Base-by-base conservation (phyloP, 1,140 invertebrate species). In the Drosophila navojoa region DNA sequence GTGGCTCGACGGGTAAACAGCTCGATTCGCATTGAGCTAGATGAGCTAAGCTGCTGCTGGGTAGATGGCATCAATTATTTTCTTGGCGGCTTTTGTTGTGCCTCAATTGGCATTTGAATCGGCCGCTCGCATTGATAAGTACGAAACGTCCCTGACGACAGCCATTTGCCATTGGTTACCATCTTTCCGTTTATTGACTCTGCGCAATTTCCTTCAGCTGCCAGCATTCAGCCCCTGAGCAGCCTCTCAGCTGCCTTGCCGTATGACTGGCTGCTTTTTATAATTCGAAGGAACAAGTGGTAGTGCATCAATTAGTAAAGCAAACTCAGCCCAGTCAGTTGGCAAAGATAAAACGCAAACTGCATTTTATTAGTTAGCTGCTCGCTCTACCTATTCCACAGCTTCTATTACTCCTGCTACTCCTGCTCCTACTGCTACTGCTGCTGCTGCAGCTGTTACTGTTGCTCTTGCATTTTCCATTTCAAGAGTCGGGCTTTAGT, bases 291-390 rank as follows among this genome's bases (percentile, higher is more conserved):
- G 60, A 0, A 87, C 76, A 87, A 79, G 71, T 71, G 82, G 78
- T 69, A 76, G 82, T 82, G 82, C 82, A 87, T 86, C 82, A 86
- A 86, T 86, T 86, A 86, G 82, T 81, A 76, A 82, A 89, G 82
- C 73, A 87, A 87, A 89, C 84, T 81, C 76, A 84, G 59, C 67
- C 67, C 84, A 84, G 66, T 87, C 76, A 84, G 66, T 61, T 77
- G 79, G 70, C 72, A 87, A 87, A 87, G 71, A 81, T 63, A 72
- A 76, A 78, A 76, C 15, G 82, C 75, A 81, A 77, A 75, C 80
- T 76, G 68, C 69, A 61, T 67, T 67, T 61, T 76, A 66, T 76
- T 47, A 47, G 53, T 35, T 38, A 47, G 42, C 47, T 52, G 40
- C 35, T 15, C 10, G 40, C 32, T 13, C 47, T 44, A 38, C 19